Conservation (phyloP, 1,140 invertebrate genomes). For the Lucilia sericata region DNA sequence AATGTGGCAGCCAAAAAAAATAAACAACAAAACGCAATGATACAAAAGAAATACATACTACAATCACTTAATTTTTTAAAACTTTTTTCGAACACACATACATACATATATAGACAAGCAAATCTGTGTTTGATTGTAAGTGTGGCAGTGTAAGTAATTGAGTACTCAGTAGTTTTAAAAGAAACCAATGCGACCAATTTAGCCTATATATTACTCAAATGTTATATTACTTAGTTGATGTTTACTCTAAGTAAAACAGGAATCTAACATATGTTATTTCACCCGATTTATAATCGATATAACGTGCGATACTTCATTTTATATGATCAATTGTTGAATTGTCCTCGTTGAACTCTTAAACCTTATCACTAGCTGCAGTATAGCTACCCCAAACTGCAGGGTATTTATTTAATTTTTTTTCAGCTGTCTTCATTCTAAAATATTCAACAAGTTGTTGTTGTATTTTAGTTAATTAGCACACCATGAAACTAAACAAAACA, state of each 20-base stretch:
- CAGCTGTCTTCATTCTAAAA: neutral
- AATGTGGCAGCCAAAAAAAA: neutral
- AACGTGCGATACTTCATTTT: too few relatives aligned
- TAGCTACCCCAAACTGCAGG: too few relatives aligned
- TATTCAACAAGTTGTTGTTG: slow-evolving; percentile 18
- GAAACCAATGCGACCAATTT: too few relatives aligned
- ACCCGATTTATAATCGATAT: too few relatives aligned
- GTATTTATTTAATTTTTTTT: neutral
- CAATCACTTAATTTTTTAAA: neutral
- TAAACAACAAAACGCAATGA: neutral
- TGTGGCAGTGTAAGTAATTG: neutral
- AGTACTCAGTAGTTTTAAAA: neutral
- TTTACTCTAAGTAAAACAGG: too few relatives aligned
- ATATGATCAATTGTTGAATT: too few relatives aligned
- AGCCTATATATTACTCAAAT: too few relatives aligned
- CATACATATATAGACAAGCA: neutral
- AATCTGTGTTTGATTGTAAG: neutral
- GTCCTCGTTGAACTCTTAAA: too few relatives aligned
- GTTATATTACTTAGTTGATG: too few relatives aligned
- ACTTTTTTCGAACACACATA: neutral
- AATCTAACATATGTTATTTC: too few relatives aligned
- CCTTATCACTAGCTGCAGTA: too few relatives aligned
- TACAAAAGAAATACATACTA: neutral
- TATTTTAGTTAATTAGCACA: slow-evolving; percentile 24
- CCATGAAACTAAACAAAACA: slow-evolving; percentile 13